A percentile compares a stretch with the other conserved stretches of the same genome.
Conservation (phyloP, 2,113 vertebrate genomes). For the Phrynocephalus versicolor region DNA sequence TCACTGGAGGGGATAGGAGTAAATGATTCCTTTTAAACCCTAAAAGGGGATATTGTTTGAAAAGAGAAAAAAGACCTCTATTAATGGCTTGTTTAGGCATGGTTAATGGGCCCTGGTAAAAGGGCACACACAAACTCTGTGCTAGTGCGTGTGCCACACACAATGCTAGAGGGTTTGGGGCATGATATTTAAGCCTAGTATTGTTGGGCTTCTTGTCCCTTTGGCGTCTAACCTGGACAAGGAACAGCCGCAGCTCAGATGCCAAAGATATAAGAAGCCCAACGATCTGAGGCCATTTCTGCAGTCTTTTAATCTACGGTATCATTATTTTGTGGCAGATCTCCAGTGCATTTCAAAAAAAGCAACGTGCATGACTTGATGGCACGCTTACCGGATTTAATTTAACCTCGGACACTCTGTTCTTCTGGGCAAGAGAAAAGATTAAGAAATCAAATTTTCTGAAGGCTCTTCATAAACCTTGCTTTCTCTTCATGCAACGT, state of each 20-base stretch:
- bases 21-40: constrained; percentile 9
- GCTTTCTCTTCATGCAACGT: neutral
- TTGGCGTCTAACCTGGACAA: too few species aligned
- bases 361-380: neutral
- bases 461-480: neutral
- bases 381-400: neutral
- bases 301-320: neutral
- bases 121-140: neutral
- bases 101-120: neutral
- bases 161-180: neutral
- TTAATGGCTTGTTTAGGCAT: neutral
- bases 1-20: constrained; percentile 23
- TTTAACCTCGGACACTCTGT: neutral
- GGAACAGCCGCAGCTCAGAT: fast-evolving
- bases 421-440: neutral
- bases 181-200: neutral
- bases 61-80: neutral
- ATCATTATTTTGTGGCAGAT: neutral
- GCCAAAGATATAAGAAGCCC: neutral
- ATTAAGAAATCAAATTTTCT: neutral
- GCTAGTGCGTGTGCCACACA: neutral
- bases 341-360: neutral
- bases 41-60: constrained; percentile 21
- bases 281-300: neutral
- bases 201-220: too few species aligned